Percentiles rank a stretch among this genome's conserved stretches.
phyloP scores from a whole-genome alignment of 1,140 invertebrate genomes.

The Drosophila mauritiana region DNA sequence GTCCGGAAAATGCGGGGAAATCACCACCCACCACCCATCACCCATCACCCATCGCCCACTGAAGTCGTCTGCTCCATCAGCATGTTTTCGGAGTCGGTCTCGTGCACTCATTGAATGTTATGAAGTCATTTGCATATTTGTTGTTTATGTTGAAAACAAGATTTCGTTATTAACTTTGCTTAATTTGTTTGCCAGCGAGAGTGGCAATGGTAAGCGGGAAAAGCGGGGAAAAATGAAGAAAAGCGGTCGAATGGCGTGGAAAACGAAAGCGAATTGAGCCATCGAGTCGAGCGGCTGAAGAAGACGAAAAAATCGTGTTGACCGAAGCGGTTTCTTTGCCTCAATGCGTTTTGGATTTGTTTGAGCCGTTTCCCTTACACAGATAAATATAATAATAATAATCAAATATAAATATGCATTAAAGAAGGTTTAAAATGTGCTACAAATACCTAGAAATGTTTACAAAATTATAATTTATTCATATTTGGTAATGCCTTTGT shows the following conservation, averaged over 20 bases:
- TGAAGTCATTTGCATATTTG: slow-evolving; percentile 81
- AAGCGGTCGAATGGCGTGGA: neutral
- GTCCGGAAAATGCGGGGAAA: slow-evolving; percentile 7
- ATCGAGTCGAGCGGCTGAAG: slow-evolving; percentile 23
- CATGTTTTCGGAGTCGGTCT: slow-evolving; percentile 42
- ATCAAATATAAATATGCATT: neutral
- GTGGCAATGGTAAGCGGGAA: slow-evolving; percentile 26
- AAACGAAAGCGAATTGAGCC: slow-evolving; percentile 51
- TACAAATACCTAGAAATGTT: too few relatives aligned
- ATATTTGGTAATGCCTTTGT: too few relatives aligned
- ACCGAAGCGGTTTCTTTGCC: slow-evolving; percentile 65
- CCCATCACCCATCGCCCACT: neutral
- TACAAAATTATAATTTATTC: too few relatives aligned
- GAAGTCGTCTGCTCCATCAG: slow-evolving; percentile 52
- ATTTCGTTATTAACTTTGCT: slow-evolving; percentile 82
- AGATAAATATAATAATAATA: neutral
- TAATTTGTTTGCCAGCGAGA: slow-evolving; percentile 74
- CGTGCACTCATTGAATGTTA: slow-evolving; percentile 60
- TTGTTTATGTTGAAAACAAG: slow-evolving; percentile 81
- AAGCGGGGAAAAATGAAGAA: too few relatives aligned
- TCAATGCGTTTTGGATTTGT: slow-evolving; percentile 43
- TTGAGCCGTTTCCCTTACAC: slow-evolving; percentile 11
- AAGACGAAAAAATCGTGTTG: slow-evolving; percentile 59
- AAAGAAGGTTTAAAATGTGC: neutral
- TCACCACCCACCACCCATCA: slow-evolving; percentile 4